These are phyloP conservation scores for Anneissia japonica DNA, from an alignment of 35 echinoderm and acorn worm species.

Conservation along the genomic window DNA sequence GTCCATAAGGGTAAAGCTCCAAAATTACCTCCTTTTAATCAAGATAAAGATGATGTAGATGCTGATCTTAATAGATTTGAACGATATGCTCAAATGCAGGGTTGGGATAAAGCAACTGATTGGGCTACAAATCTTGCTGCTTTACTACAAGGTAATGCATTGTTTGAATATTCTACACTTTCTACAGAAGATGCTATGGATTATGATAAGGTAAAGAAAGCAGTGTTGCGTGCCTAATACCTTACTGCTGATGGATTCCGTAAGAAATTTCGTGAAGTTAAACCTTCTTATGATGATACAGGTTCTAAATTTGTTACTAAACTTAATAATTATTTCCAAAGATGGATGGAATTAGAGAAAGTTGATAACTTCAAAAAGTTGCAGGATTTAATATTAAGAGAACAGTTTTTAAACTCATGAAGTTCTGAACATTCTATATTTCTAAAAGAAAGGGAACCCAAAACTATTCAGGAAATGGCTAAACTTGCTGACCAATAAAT, in stretches of 20 bases:
- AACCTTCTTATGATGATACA: constrained; percentile 5
- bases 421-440: not conserved
- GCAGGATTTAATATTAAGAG: constrained; percentile 25
- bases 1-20: not conserved
- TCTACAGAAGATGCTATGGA: not conserved
- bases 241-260: constrained; percentile 16
- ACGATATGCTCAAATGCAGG: constrained; percentile 26
- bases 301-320: not conserved
- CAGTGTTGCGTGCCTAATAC: constrained; percentile 3
- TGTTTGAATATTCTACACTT: constrained; percentile 10
- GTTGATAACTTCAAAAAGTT: not conserved
- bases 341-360: constrained; percentile 10
- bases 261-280: constrained; percentile 16
- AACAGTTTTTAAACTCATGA: constrained; percentile 38
- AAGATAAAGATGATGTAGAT: constrained; percentile 50
- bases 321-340: not conserved
- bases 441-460: constrained; percentile 18
- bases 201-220: constrained; percentile 21
- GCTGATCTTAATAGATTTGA: constrained; percentile 53
- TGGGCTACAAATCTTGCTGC: constrained; percentile 20
- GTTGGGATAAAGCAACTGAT: constrained; percentile 14
- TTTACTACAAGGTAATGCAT: constrained; percentile 14
- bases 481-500: constrained; percentile 9
- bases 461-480: constrained; percentile 21
- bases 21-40: constrained; percentile 44